phyloP scores from a whole-genome alignment of 1,140 invertebrate species.

The Agrypnia vestita region DNA sequence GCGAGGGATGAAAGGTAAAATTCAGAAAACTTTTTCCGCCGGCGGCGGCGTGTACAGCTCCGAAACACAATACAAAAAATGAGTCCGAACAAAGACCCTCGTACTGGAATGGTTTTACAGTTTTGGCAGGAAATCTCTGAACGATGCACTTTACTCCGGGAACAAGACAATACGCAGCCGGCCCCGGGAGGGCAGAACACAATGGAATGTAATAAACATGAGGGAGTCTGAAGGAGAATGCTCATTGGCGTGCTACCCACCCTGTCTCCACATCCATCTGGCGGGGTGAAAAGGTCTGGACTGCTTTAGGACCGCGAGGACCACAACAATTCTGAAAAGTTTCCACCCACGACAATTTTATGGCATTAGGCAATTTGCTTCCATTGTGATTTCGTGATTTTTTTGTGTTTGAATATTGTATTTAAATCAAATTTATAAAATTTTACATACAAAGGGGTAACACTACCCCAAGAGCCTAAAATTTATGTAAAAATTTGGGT shows the following conservation, averaged over 20 bases:
- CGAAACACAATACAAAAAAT: too few relatives aligned
- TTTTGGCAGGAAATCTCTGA: conserved; percentile 14
- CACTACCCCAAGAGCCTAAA: too few relatives aligned
- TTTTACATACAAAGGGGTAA: too few relatives aligned
- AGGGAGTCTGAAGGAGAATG: conserved; percentile 27
- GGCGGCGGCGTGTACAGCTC: too few relatives aligned
- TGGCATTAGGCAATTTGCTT: background rate
- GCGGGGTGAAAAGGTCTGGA: conserved; percentile 18
- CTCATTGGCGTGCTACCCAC: background rate
- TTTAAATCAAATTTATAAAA: too few relatives aligned
- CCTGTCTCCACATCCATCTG: background rate
- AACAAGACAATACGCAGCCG: conserved; percentile 29
- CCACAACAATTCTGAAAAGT: background rate
- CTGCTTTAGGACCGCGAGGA: background rate
- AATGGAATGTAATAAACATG: conserved; percentile 36
- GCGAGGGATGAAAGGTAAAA: too few relatives aligned
- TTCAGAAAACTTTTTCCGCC: too few relatives aligned
- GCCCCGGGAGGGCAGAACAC: conserved; percentile 5
- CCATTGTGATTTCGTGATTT: too few relatives aligned
- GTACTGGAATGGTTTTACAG: conserved; percentile 1
- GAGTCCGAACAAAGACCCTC: background rate
- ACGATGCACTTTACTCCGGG: conserved; percentile 29
- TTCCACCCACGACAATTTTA: background rate
- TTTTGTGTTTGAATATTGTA: too few relatives aligned
- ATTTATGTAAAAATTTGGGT: too few relatives aligned